A percentile compares a stretch with the other conserved stretches of the same genome.
phyloP scores from a whole-genome alignment of 2,797 vertebrate genomes.

The Malacoctenus gilli region DNA sequence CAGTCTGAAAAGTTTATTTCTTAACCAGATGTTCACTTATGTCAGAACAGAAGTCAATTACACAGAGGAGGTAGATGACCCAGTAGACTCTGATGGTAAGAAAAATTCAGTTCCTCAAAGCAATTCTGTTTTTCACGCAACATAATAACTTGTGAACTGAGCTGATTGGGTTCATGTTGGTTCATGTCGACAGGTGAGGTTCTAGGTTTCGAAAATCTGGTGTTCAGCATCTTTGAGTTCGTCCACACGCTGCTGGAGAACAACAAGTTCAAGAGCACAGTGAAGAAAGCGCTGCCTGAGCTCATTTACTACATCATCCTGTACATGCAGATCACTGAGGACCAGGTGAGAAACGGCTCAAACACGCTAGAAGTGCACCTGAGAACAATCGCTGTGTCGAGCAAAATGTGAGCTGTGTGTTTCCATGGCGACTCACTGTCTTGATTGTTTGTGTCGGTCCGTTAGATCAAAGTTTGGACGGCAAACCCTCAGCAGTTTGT shows the following conservation, averaged over 20 bases:
- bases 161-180: neutral
- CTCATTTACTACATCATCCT: constrained; percentile 98
- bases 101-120: neutral
- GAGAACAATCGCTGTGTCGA: no score
- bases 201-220: constrained; percentile 96
- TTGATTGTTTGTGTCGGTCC: constrained; percentile 10
- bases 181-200: constrained; percentile 88
- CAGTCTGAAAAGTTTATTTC: constrained; percentile 26
- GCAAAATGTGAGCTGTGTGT: no score
- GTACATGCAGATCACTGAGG: constrained; percentile 99
- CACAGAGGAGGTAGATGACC: constrained; percentile 97
- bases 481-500: constrained; percentile 98
- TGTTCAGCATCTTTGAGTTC: constrained; percentile 99
- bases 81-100: constrained; percentile 96
- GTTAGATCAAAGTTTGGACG: constrained; percentile 96
- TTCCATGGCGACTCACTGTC: no score
- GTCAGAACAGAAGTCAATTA: constrained; percentile 99
- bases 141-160: neutral
- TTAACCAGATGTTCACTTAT: constrained; percentile 88
- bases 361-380: no score
- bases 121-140: neutral
- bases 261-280: constrained; percentile 97
- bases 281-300: constrained; percentile 96
- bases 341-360: constrained; percentile 85
- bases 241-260: constrained; percentile 97